Evolutionary conservation across 2,113 vertebrate species (phyloP).

Genomic region (Vimba vimba): DNA sequence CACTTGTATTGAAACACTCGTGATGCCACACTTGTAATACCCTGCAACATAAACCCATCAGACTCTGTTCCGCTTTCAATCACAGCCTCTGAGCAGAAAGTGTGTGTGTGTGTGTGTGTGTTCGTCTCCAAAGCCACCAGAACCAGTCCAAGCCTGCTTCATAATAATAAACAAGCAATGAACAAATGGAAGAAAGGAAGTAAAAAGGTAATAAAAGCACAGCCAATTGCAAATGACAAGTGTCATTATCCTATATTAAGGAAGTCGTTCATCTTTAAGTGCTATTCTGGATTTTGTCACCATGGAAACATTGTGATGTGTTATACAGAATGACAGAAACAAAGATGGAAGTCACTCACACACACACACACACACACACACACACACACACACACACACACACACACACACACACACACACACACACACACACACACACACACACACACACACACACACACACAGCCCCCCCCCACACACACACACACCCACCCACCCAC

Average conservation of each 20-base stretch:
- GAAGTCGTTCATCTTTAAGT: conserved; percentile 57
- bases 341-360: neutral
- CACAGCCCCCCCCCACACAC: too few species aligned
- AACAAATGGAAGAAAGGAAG: neutral
- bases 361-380: too few species aligned
- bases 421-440: too few species aligned
- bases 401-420: too few species aligned
- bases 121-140: conserved; percentile 1
- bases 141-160: neutral
- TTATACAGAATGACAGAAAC: conserved; percentile 12
- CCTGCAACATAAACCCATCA: conserved; percentile 20
- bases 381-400: too few species aligned
- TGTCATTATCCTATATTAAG: conserved; percentile 56
- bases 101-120: conserved; percentile 21
- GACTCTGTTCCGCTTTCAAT: conserved; percentile 42
- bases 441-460: too few species aligned
- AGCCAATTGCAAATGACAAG: conserved; percentile 44
- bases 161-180: conserved; percentile 43
- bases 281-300: conserved; percentile 30
- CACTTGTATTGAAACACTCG: neutral
- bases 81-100: neutral
- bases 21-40: neutral
- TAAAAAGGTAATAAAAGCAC: conserved; percentile 28
- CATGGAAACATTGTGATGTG: conserved; percentile 25
- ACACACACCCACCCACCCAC: too few species aligned